Conservation (phyloP, 2,113 vertebrate species). For the Vimba vimba region DNA sequence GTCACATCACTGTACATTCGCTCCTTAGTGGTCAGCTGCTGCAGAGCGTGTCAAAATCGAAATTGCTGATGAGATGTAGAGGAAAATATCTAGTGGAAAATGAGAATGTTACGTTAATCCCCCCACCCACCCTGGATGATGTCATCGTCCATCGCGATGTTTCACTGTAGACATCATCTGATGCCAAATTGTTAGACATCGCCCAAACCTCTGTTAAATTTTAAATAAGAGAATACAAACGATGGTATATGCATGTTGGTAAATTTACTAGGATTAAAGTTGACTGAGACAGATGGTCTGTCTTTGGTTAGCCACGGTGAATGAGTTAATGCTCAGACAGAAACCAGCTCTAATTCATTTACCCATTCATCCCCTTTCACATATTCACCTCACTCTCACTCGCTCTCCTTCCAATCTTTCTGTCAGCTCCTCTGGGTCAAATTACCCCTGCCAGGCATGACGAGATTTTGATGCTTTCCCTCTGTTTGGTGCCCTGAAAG, state of each 20-base stretch:
- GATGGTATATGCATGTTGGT: neutral
- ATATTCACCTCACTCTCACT: slow-evolving; percentile 25
- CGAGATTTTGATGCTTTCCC: slow-evolving; percentile 40
- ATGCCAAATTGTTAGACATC: no score
- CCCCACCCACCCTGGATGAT: no score
- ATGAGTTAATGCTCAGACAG: slow-evolving; percentile 19
- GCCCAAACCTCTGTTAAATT: neutral
- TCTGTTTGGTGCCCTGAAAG: slow-evolving; percentile 4
- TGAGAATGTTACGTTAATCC: no score
- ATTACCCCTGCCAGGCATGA: slow-evolving; percentile 32
- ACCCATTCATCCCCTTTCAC: slow-evolving; percentile 29
- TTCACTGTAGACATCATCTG: no score
- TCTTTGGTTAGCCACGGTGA: neutral
- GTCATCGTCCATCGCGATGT: no score
- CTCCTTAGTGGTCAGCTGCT: no score
- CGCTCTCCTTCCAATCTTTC: slow-evolving; percentile 4
- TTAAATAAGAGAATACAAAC: neutral
- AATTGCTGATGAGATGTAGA: no score
- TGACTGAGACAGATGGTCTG: neutral
- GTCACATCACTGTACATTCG: no score
- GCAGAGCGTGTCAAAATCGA: no score
- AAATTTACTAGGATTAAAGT: neutral
- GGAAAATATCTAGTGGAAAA: no score
- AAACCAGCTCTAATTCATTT: slow-evolving; percentile 31
- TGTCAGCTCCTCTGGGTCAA: slow-evolving; percentile 23